A percentile compares a stretch with the other conserved stretches of the same genome.
Evolutionary conservation across 2,797 vertebrate genomes (phyloP).

Genomic region (Aselliscus stoliczkanus): DNA sequence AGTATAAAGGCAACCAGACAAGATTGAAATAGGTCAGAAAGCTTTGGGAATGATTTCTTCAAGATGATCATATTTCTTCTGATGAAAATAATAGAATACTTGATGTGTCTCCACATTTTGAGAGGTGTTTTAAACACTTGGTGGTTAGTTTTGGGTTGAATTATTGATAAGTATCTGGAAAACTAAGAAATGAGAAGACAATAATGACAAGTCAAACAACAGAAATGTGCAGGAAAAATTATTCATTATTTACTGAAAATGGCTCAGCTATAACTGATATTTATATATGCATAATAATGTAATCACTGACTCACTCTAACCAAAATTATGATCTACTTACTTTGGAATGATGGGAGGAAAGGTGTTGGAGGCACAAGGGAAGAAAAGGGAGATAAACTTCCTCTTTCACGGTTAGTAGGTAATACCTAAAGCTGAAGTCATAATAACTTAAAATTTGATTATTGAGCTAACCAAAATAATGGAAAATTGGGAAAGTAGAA

Average conservation of each 20-base stretch:
- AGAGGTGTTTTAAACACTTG: neutral
- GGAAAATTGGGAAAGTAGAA: neutral
- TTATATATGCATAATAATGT: neutral
- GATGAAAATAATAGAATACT: neutral
- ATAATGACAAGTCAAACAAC: neutral
- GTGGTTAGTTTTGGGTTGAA: neutral
- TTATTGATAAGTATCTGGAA: neutral
- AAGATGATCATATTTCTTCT: neutral
- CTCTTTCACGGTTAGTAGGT: neutral
- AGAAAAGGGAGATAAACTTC: neutral
- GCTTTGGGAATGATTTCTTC: neutral
- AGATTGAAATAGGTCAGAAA: neutral
- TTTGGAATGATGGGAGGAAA: neutral
- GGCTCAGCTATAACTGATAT: neutral
- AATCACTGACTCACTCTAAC: neutral
- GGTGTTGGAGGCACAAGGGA: neutral
- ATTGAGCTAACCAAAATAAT: neutral
- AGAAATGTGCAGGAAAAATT: neutral
- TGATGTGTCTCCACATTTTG: neutral
- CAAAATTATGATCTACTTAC: neutral
- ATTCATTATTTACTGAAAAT: neutral
- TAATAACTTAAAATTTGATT: slow-evolving; percentile 5
- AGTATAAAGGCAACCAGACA: neutral
- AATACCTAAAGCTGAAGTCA: neutral
- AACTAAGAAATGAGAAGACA: neutral